Conservation (phyloP, 2,797 vertebrate genomes). For the Acipenser transmontanus region DNA sequence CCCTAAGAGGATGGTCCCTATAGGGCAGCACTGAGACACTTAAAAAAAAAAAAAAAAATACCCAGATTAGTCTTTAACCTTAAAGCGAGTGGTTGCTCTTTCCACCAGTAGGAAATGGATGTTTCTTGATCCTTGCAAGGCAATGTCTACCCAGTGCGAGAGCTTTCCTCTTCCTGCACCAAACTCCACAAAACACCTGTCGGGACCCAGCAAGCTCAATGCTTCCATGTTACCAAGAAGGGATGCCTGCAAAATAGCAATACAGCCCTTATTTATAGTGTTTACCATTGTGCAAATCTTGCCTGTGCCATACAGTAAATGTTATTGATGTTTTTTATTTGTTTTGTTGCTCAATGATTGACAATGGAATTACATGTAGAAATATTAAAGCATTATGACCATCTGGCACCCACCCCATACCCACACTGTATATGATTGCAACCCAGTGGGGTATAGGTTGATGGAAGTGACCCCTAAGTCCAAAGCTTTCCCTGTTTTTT, state of each 20-base stretch:
- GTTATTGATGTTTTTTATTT: too few species aligned
- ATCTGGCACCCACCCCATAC: too few species aligned
- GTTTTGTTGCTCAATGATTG: too few species aligned
- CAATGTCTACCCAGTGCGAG: conserved; percentile 87
- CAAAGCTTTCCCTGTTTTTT: too few species aligned
- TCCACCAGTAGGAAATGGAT: conserved; percentile 88
- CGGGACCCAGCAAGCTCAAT: conserved; percentile 70
- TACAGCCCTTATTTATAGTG: conserved; percentile 13
- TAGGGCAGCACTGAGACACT: too few species aligned
- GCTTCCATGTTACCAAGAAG: conserved; percentile 86
- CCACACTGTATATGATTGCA: too few species aligned
- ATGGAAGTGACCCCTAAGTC: too few species aligned
- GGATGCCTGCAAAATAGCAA: conserved; percentile 67
- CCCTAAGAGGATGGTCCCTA: too few species aligned
- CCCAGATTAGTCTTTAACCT: conserved; percentile 48
- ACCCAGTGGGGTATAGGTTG: too few species aligned
- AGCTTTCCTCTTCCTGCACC: conserved; percentile 92
- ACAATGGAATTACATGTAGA: too few species aligned
- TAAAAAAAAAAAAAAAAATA: too few species aligned
- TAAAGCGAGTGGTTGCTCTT: conserved; percentile 84
- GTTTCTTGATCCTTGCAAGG: conserved; percentile 61
- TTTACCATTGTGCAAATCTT: not conserved
- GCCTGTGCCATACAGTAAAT: not conserved
- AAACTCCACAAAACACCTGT: conserved; percentile 86
- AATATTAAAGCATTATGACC: too few species aligned